phyloP scores from a whole-genome alignment of 2,113 vertebrate genomes.

The Silurus asotus region DNA sequence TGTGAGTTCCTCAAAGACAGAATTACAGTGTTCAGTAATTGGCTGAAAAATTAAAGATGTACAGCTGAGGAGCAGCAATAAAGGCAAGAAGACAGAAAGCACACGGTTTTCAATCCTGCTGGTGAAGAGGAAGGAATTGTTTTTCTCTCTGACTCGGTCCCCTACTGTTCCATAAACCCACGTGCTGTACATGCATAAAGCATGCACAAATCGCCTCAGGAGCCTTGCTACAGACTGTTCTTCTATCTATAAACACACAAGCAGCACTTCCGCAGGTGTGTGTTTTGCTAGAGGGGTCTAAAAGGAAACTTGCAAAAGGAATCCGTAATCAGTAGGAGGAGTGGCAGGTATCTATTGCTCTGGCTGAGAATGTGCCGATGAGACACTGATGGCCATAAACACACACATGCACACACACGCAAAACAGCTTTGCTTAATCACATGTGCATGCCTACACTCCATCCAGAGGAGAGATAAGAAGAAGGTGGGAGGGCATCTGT shows the following conservation, averaged over 20 bases:
- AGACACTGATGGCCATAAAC: slow-evolving; percentile 34
- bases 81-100: background rate
- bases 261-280: background rate
- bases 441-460: background rate
- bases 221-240: slow-evolving; percentile 39
- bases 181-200: slow-evolving; percentile 61
- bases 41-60: slow-evolving; percentile 42
- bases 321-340: slow-evolving; percentile 29
- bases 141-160: slow-evolving; percentile 39
- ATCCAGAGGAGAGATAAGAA: slow-evolving; percentile 57
- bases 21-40: slow-evolving; percentile 19
- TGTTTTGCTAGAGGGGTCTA: background rate
- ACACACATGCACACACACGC: slow-evolving; percentile 28
- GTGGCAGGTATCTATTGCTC: slow-evolving; percentile 68
- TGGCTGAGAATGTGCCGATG: slow-evolving; percentile 52
- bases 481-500: slow-evolving; percentile 56
- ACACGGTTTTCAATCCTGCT: slow-evolving; percentile 49
- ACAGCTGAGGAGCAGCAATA: slow-evolving; percentile 20
- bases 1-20: slow-evolving; percentile 7
- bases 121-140: slow-evolving; percentile 58
- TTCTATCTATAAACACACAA: background rate
- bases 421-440: slow-evolving; percentile 18
- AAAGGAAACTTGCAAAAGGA: background rate
- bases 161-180: slow-evolving; percentile 59
- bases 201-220: slow-evolving; percentile 46